Evolutionary conservation across 2,888 invertebrate genomes (phyloP).

Genomic region (Oeneis ivallda): DNA sequence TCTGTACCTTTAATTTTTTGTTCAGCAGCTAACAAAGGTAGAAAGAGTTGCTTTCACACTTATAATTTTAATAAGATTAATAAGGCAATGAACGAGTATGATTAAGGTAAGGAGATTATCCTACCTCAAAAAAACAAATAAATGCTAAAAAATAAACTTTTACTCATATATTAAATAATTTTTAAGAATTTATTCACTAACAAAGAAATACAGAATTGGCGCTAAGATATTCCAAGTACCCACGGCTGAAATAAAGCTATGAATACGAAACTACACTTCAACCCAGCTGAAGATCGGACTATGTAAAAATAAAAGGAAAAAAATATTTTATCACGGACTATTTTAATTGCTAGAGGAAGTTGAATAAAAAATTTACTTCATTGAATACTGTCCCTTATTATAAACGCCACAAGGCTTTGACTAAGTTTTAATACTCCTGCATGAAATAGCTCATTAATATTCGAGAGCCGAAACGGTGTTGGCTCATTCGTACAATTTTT

Average conservation of each 20-base stretch:
- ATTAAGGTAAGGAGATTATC: too few relatives aligned
- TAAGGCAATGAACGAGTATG: too few relatives aligned
- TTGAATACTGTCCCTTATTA: conserved; percentile 22
- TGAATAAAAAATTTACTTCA: conserved; percentile 2
- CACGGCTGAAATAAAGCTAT: conserved; percentile 31
- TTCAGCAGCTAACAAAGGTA: too few relatives aligned
- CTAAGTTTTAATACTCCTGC: conserved; percentile 15
- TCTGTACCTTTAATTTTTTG: too few relatives aligned
- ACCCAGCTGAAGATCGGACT: conserved; percentile 15
- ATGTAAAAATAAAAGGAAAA: conserved; percentile 33
- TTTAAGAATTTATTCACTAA: conserved; percentile 22
- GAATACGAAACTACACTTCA: conserved; percentile 32
- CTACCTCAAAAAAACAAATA: too few relatives aligned
- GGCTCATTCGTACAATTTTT: conserved; percentile 32
- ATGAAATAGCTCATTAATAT: conserved; percentile 37
- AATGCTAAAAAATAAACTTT: too few relatives aligned
- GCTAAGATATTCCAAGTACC: conserved; percentile 22
- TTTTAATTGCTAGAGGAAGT: conserved; percentile 32
- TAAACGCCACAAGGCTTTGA: conserved; percentile 11
- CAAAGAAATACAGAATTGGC: conserved; percentile 22
- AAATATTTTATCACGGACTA: conserved; percentile 37
- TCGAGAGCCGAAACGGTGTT: conserved; percentile 36
- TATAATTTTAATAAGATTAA: too few relatives aligned
- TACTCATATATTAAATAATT: too few relatives aligned
- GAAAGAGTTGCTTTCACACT: too few relatives aligned